Conservation (phyloP, 1,140 invertebrate species). For the Brachionus asplanchnoidis region DNA sequence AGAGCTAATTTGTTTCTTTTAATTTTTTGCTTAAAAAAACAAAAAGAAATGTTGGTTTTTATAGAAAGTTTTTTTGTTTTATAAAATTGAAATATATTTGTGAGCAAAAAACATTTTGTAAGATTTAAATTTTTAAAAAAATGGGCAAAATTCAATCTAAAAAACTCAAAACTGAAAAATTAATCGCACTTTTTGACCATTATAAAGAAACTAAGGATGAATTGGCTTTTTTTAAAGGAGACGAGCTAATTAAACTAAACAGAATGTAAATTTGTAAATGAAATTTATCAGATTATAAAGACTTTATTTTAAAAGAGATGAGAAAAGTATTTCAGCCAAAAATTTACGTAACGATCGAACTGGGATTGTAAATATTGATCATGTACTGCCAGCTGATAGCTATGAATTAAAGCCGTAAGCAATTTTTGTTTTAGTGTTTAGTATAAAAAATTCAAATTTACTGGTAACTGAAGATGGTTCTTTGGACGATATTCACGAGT, state of each 20-base stretch:
- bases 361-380: background rate
- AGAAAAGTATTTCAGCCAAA: background rate
- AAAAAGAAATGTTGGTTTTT: background rate
- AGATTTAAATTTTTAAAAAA: background rate
- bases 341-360: background rate
- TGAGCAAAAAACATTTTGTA: background rate
- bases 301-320: background rate
- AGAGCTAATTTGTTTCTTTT: background rate
- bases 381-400: background rate
- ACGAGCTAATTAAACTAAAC: background rate
- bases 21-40: background rate
- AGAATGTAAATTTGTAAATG: background rate
- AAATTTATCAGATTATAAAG: too few species aligned
- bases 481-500: background rate
- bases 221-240: background rate
- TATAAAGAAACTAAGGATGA: background rate
- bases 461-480: background rate
- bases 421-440: too few species aligned
- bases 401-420: background rate
- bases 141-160: conserved; percentile 20
- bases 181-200: background rate
- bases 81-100: background rate
- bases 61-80: background rate
- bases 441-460: too few species aligned
- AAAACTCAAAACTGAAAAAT: background rate